Conservation (phyloP, 2,113 vertebrate genomes). For the Platichthys stellatus region DNA sequence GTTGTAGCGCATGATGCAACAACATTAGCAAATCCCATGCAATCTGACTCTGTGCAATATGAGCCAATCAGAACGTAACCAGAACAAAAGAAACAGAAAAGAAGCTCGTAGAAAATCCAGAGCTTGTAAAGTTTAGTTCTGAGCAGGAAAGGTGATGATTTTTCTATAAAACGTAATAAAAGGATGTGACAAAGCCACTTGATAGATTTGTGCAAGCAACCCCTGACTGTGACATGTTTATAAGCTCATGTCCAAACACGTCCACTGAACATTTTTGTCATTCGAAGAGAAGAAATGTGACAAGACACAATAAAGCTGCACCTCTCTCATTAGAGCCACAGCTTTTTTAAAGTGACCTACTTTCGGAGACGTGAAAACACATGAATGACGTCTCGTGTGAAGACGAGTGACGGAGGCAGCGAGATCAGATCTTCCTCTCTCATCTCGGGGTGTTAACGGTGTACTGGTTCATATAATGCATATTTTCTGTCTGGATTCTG, state of each 20-base stretch:
- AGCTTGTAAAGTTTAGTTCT: too few relatives aligned
- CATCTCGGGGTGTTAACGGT: background rate
- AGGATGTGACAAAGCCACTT: too few relatives aligned
- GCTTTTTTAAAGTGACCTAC: constrained; percentile 62
- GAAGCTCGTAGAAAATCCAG: too few relatives aligned
- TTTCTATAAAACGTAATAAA: too few relatives aligned
- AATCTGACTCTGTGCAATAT: background rate
- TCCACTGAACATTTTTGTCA: background rate
- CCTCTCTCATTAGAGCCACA: constrained; percentile 41
- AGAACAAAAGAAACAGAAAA: too few relatives aligned
- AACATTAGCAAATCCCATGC: background rate
- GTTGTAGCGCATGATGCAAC: background rate
- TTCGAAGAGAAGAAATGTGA: constrained; percentile 13
- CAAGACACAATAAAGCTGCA: constrained; percentile 18
- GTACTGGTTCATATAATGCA: constrained; percentile 10
- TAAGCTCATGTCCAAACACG: background rate
- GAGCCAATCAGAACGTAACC: too few relatives aligned
- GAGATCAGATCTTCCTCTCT: constrained; percentile 23
- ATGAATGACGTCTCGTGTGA: constrained; percentile 37
- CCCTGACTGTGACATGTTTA: background rate
- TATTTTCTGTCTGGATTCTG: constrained; percentile 28
- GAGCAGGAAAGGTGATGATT: too few relatives aligned
- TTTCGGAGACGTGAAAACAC: constrained; percentile 29
- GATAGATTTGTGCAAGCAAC: too few relatives aligned
- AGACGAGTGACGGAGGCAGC: constrained; percentile 10